These are phyloP conservation scores for Callionymus lyra DNA, from an alignment of 2,113 vertebrate species.

Conservation along the genomic window DNA sequence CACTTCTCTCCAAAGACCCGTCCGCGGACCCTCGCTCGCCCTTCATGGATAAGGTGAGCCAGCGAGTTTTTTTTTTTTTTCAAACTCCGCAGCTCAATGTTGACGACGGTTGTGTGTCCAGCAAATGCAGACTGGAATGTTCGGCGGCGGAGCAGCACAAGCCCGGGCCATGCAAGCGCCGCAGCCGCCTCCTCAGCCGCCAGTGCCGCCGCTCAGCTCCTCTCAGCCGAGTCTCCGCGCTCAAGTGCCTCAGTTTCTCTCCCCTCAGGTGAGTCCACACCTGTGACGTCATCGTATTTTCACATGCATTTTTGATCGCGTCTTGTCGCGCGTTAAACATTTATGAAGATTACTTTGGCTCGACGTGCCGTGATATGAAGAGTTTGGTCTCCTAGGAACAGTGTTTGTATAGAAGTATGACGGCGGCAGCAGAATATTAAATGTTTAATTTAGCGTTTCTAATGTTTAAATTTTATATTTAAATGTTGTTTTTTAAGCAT, in stretches of 20 bases:
- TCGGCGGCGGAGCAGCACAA: conserved; percentile 93
- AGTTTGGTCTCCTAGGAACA: too few relatives aligned
- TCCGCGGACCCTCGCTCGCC: conserved; percentile 83
- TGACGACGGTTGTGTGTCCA: conserved; percentile 56
- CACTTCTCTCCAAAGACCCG: conserved; percentile 95
- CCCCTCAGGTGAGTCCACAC: conserved; percentile 82
- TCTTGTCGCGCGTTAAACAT: too few relatives aligned
- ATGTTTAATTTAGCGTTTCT: too few relatives aligned
- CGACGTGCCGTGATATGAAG: too few relatives aligned
- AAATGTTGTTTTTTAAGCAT: too few relatives aligned
- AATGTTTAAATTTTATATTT: too few relatives aligned
- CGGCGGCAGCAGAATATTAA: too few relatives aligned
- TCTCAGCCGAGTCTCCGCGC: conserved; percentile 98
- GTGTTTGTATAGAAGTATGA: too few relatives aligned
- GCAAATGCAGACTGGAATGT: conserved; percentile 94
- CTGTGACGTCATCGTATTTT: background rate
- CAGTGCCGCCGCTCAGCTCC: conserved; percentile 93
- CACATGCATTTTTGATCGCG: too few relatives aligned
- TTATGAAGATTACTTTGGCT: too few relatives aligned
- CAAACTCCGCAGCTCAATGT: too few relatives aligned
- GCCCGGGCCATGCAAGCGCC: conserved; percentile 86
- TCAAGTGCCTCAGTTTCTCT: conserved; percentile 99
- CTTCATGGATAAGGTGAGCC: conserved; percentile 88
- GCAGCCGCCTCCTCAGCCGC: conserved; percentile 73
- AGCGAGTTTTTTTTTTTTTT: background rate